Evolutionary conservation across 2,113 vertebrate species (phyloP), one percentile per base, ranked within the genome.

Genomic region (Aptenodytes patagonicus): DNA sequence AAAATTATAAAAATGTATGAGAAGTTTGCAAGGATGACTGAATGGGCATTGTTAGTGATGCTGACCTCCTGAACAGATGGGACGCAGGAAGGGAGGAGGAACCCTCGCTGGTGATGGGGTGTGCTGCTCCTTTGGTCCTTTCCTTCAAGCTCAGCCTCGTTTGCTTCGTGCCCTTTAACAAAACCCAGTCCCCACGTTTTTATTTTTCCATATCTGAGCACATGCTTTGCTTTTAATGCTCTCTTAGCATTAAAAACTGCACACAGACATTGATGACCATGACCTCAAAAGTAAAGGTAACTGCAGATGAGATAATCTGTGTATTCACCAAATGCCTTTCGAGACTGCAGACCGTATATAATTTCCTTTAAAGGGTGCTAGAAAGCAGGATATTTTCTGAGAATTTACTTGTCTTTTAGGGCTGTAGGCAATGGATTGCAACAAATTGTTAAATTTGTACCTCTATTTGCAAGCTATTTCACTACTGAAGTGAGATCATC

Each of bases 271-370:
- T 15, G 19, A 26, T 38, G 64, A 25, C 18, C 44, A 18, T 4
- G 18, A n/a, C 31, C 36, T 75, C 51, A 84, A 62, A 73, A 87
- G 31, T 2, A 7, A 82, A 55, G 36, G 15, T 46, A 72, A 28
- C 28, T 70, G 78, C 60, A 87, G 18, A 44, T 22, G 17, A 81
- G 14, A 29, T 58, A 14, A 62, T 65, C 62, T 40, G 9, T 14
- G 21, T 34, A 9, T 52, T 68, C 47, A 31, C 46, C n/a, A 66
- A 31, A 46, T 20, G 17, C 40, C 66, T 34, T 40, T 83, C 2
- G 2, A 57, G 31, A 17, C 4, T 20, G 38, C 44, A 77, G 49
- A 38, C 28, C 0, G 0, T 12, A 2, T 3, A 25, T 38, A 1
- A 5, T 51, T 49, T 73, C 44, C 54, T 51, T 47, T 38, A 32